Evolutionary conservation across 2,797 vertebrate species (phyloP).

Genomic region (Chromobotia macracanthus): DNA sequence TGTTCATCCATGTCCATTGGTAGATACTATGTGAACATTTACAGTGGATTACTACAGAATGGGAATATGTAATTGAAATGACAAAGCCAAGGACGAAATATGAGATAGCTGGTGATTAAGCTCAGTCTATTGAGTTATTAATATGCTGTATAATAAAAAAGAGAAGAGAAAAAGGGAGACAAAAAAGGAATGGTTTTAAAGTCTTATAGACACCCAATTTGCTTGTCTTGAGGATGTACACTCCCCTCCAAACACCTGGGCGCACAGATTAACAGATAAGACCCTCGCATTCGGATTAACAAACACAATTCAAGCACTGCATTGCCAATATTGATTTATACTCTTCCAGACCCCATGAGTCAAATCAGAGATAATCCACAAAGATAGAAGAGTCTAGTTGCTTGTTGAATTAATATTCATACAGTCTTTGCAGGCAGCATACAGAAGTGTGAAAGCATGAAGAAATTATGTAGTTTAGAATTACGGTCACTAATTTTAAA

Average conservation of each 20-base stretch:
- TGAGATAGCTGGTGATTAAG: not conserved
- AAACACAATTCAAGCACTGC: constrained; percentile 70
- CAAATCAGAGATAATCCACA: constrained; percentile 75
- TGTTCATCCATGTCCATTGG: not conserved
- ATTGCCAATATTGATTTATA: constrained; percentile 78
- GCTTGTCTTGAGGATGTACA: constrained; percentile 64
- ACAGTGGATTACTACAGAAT: not conserved
- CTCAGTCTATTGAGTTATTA: not conserved
- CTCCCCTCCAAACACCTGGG: constrained; percentile 68
- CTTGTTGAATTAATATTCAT: not conserved
- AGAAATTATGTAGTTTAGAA: not conserved
- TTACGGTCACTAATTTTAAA: not conserved
- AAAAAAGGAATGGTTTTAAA: constrained; percentile 51
- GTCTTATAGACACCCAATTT: constrained; percentile 56
- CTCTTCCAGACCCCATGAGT: constrained; percentile 70
- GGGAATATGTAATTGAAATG: not conserved
- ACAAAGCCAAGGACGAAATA: not conserved
- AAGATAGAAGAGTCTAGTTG: constrained; percentile 74
- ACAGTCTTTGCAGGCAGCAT: too few relatives aligned
- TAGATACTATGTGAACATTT: not conserved
- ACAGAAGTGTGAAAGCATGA: too few relatives aligned
- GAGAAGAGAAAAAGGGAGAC: constrained; percentile 8
- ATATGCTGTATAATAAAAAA: not conserved
- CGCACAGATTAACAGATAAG: constrained; percentile 76
- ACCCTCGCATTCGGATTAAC: constrained; percentile 69